Evolutionary conservation across 2,113 vertebrate species (phyloP), one percentile per base, ranked within the genome.

Genomic region (Lagenorhynchus albirostris): DNA sequence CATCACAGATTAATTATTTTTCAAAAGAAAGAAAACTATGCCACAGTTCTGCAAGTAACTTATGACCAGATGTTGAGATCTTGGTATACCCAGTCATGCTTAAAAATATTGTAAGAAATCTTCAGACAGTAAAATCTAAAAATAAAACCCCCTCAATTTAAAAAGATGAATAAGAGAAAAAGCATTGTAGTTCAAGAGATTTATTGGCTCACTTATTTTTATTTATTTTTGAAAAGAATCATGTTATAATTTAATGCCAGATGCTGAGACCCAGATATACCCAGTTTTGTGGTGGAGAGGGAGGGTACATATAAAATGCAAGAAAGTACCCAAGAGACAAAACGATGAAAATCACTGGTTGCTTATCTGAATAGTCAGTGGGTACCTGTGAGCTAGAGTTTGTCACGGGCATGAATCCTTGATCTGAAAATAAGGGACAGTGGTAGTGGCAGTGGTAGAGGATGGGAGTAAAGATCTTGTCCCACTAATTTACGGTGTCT

Each of bases 1-100:
- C 84, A 96, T 94, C 65, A 82, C 93, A 97, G 70, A 97, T 88
- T 95, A 96, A 95, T 98, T 96, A 96, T 95, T 96, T 96, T 97
- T 97, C 93, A 96, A 97, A 97, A 94, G 90, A 96, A 97, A 94
- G 87, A 91, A 97, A 97, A 97, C 58, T 92, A 50, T 96, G 70
- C 74, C 88, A 33, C 62, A 96, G n/a, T 93, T 93, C 71, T 97
- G 70, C 94, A 91, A 88, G 81, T 84, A 96, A 96, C 70, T 93
- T 89, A 76, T n/a, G 81, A 95, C 80, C 96, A 97, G 96, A 97
- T 97, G 96, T 95, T 88, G 76, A 93, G 73, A 63, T 92, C 94
- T 96, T 70, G 26, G 93, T 55, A 77, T 65, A 63, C 47, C 11
- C 84, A 68, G 55, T 74, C 68, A 44, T 85, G 62, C 65, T 94